Evolutionary conservation across 2,888 invertebrate species (phyloP), one percentile per base, ranked within the genome.

Genomic region (Leptopterna dolabrata): DNA sequence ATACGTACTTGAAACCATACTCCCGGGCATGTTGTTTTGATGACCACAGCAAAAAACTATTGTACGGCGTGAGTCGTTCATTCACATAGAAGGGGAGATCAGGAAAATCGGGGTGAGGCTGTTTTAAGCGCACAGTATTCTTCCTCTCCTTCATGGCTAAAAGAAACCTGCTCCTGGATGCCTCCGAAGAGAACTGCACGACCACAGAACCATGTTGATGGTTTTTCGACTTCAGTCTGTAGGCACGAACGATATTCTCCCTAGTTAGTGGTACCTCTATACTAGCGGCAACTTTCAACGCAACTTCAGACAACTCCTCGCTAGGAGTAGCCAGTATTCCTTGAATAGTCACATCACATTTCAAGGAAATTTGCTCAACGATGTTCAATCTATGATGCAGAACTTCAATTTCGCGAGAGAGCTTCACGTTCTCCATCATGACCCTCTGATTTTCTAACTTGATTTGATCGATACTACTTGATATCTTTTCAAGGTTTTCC

Each of bases 1-100:
- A 36, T 19, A 76, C 73, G 1, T 76, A 36, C 36, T 36, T 30
- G 11, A 30, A 36, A 36, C 14, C 36, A 14, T 76, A 41, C 73
- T 76, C 73, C 41, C 36, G 36, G 9, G 73, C 73, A 36, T 76
- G n/a, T n/a, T n/a, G n/a, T n/a, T n/a, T n/a, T n/a, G n/a, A n/a
- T n/a, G n/a, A n/a, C n/a, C n/a, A n/a, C n/a, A n/a, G 29, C 36
- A 76, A 76, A 41, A 76, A 76, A 76, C 36, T 76, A 36, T 36
- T 76, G 19, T 76, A 76, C 36, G 73, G 73, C 3, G 73, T 76
- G 6, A 76, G 73, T 6, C 73, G 73, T 30, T 76, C 73, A 36
- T 76, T 76, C 6, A 76, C 36, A 41, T 9, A 41, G 9, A 41
- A 76, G 3, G 36, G 73, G 16, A 30, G 73, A 41, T 41, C 73